Evolutionary conservation across 2,113 vertebrate species (phyloP), one percentile per base, ranked within the genome.

Genomic region (Microtus oregoni): DNA sequence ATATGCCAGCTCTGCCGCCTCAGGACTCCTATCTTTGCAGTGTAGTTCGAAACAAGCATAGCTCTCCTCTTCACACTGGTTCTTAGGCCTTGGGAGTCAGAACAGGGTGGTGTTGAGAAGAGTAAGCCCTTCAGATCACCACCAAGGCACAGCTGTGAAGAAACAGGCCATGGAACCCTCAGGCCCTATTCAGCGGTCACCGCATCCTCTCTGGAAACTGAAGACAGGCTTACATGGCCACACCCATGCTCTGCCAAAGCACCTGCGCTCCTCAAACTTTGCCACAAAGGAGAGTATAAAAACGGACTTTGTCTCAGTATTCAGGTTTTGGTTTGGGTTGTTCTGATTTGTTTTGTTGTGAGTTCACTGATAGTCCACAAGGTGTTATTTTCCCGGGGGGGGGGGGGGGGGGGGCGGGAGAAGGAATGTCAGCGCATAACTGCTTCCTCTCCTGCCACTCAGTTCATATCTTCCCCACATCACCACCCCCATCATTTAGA

Each of bases 91-190:
- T 5, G 0, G 22, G 38, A 85, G 35, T 73, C 41, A 35, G 72
- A 86, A 70, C 5, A 76, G 68, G 52, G 35, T 38, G 28, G 12
- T 28, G 22, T 19, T 41, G 68, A 7, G 38, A 17, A 73, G 50
- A 26, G 1, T 41, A 72, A 76, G 61, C 6, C 41, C 20, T 35
- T 83, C 24, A 32, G 61, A n/a, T 12, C 32, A 50, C 32, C 47
- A 24, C 19, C 17, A 9, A 11, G 19, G 41, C 61, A 4, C n/a
- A 32, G 3, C 52, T 58, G 19, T 63, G 19, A 47, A 35, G 32
- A 35, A 70, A 19, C 4, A 26, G 3, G 22, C 52, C 19, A 12
- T 22, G 4, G 1, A 3, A 13, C 12, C 30, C 3, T 7, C 50
- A 38, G 5, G 14, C 7, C 10, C 28, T 13, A 2, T 15, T 65